A percentile compares a stretch with the other conserved stretches of the same genome.
phyloP scores from a whole-genome alignment of 1,140 invertebrate species.

The Drosophila setifemur region DNA sequence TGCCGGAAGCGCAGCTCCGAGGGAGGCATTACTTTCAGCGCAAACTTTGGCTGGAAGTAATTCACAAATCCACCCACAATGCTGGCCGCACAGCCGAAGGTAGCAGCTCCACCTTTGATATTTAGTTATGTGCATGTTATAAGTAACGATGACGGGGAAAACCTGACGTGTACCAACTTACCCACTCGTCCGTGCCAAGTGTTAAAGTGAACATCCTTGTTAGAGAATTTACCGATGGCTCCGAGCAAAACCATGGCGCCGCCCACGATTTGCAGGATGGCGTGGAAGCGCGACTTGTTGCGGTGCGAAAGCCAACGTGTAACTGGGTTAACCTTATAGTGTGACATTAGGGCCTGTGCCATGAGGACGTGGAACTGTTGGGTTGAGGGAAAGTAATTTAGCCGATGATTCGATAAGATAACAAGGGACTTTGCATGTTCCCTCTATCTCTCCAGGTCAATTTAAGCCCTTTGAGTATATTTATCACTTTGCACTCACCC shows the following conservation, averaged over 20 bases:
- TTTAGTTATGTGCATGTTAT: not conserved
- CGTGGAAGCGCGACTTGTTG: conserved; percentile 74
- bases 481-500: conserved; percentile 47
- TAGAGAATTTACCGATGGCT: conserved; percentile 56
- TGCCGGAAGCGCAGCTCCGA: conserved; percentile 70
- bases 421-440: conserved; percentile 20
- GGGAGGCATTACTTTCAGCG: conserved; percentile 43
- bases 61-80: conserved; percentile 65
- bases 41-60: conserved; percentile 72
- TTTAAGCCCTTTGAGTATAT: conserved; percentile 3
- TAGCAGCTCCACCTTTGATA: conserved; percentile 49
- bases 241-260: conserved; percentile 68
- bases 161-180: conserved; percentile 31
- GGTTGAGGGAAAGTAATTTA: not conserved
- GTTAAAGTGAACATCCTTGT: conserved; percentile 68
- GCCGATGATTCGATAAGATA: conserved; percentile 26
- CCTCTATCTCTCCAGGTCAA: not conserved
- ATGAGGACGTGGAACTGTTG: conserved; percentile 69
- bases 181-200: conserved; percentile 73
- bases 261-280: conserved; percentile 65
- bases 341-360: conserved; percentile 77
- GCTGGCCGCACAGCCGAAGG: conserved; percentile 62
- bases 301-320: conserved; percentile 71
- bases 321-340: conserved; percentile 68
- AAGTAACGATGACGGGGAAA: not conserved